Evolutionary conservation across 2,113 vertebrate species (phyloP), one percentile per base, ranked within the genome.

Genomic region (Albula glossodonta): DNA sequence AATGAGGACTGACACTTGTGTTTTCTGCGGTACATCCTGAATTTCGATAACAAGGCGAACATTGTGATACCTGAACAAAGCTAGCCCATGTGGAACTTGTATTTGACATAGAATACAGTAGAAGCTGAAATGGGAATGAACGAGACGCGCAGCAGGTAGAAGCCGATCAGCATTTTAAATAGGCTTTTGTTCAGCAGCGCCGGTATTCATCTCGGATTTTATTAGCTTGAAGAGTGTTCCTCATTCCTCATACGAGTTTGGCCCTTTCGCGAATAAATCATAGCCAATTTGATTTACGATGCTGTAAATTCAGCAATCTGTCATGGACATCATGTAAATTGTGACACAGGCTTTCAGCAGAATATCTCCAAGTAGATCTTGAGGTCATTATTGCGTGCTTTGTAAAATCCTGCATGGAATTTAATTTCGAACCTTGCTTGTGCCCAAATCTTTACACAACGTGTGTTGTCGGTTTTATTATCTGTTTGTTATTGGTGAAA

Each of bases 141-240:
- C 77, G 17, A 5, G 41, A 50, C 78, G 2, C n/a, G 10, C 49
- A 15, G 81, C 80, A 88, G 87, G 82, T 87, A 80, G 81, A 87
- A 82, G 83, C 78, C 31, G 82, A 87, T 90, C 88, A 88, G 88
- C 84, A 80, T 89, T 90, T 90, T 83, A 88, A 89, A 88, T 81
- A 77, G 83, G 66, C 4, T 85, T 88, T 88, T 88, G 88, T 90
- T 80, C 78, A 66, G 82, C 84, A 82, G 86, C 85, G 80, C 85
- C 84, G 77, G 22, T 52, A 74, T 85, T 83, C 57, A 78, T 66
- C 80, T 83, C 81, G 81, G 41, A 66, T 87, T 90, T 87, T 86
- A 89, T 88, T 88, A 85, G 57, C 81, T 80, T 86, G 83, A 86
- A 90, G 89, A 78, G 51, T 56, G 53, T 90, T 87, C 78, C 81